A percentile compares a stretch with the other conserved stretches of the same genome.
These are phyloP conservation scores for Holothuria leucospilota DNA, from an alignment of 53 echinoderm and acorn worm genomes.

Conservation along the genomic window DNA sequence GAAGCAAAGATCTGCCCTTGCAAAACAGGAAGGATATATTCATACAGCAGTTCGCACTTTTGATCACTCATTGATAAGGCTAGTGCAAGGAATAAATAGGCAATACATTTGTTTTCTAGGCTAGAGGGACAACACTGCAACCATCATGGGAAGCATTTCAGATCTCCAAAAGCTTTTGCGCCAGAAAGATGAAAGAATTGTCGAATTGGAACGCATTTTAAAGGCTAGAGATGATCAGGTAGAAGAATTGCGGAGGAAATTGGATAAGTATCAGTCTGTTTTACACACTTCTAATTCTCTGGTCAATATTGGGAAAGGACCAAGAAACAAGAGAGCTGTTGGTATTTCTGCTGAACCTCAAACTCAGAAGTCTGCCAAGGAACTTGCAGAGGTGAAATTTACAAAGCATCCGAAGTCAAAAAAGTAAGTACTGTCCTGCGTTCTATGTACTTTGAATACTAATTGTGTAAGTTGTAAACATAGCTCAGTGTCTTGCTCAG, in stretches of 20 bases:
- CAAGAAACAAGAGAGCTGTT: conserved; percentile 81
- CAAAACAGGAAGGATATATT: no score
- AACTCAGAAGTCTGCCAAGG: conserved; percentile 79
- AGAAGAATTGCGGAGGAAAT: conserved; percentile 85
- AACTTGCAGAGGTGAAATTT: conserved; percentile 78
- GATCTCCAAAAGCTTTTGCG: conserved; percentile 89
- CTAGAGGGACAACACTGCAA: no score
- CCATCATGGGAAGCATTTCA: conserved; percentile 85
- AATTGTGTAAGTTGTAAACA: not conserved
- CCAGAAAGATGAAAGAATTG: conserved; percentile 82
- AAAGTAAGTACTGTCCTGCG: conserved; percentile 70
- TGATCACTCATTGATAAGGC: no score
- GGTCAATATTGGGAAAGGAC: conserved; percentile 80
- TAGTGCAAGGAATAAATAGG: no score
- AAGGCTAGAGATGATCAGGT: conserved; percentile 81
- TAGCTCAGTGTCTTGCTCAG: not conserved
- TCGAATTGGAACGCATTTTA: conserved; percentile 76
- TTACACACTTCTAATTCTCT: conserved; percentile 84
- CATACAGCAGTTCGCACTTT: no score
- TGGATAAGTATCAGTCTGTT: conserved; percentile 96
- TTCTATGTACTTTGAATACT: not conserved
- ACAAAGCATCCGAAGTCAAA: conserved; percentile 93
- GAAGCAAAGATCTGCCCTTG: no score
- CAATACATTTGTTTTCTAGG: no score
- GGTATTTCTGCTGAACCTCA: conserved; percentile 99